Conservation (phyloP, 64 coral and sea anemone species). For the Dendronephthya gigantea region DNA sequence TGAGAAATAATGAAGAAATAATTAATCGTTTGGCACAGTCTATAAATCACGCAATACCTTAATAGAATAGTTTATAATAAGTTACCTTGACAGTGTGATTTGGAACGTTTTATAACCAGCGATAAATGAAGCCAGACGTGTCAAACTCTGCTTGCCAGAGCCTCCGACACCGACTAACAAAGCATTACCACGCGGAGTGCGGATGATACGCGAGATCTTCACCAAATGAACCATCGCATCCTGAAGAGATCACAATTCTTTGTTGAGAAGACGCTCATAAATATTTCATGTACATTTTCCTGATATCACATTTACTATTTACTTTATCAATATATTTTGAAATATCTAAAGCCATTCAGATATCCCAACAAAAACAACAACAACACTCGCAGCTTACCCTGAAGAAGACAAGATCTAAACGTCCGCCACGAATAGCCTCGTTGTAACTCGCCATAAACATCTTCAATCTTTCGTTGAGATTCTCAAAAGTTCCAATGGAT, state of each 20-base stretch:
- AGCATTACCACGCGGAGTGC: constrained; percentile 94
- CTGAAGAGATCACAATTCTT: constrained; percentile 26
- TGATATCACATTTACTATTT: too few species aligned
- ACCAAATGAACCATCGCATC: constrained; percentile 91
- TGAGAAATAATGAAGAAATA: neutral
- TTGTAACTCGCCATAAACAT: constrained; percentile 67
- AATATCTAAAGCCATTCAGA: too few species aligned
- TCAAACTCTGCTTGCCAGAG: constrained; percentile 96
- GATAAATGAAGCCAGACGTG: constrained; percentile 80
- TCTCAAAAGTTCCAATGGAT: constrained; percentile 43
- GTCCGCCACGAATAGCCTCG: constrained; percentile 67
- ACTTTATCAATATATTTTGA: too few species aligned
- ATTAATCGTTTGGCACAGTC: neutral
- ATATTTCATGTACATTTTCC: too few species aligned
- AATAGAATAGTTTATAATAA: too few species aligned
- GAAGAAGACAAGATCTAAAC: constrained; percentile 97
- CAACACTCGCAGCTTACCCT: too few species aligned
- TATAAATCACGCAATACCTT: too few species aligned
- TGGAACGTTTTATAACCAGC: constrained; percentile 94
- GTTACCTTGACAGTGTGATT: constrained; percentile 95
- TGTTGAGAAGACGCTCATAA: too few species aligned
- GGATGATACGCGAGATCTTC: constrained; percentile 93
- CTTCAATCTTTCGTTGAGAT: constrained; percentile 55
- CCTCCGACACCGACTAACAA: constrained; percentile 88
- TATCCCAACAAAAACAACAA: too few species aligned